Evolutionary conservation across 2,888 invertebrate genomes (phyloP), one percentile per base, ranked within the genome.

Genomic region (Camponotus fellah): DNA sequence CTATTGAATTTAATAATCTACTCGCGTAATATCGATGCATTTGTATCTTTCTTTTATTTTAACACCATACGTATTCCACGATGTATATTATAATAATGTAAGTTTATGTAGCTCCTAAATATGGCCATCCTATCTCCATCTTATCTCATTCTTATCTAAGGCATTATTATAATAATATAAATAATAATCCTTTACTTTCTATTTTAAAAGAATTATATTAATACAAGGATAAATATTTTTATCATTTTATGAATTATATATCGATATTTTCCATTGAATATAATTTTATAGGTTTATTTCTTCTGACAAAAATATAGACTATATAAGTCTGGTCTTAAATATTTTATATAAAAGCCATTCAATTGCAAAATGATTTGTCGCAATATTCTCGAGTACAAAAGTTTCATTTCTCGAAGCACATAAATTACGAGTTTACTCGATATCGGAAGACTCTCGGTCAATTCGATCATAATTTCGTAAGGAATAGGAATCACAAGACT

Each of bases 41-140:
- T 40, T 40, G 56, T 32, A 43, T 43, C 32, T 37, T 32, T 10
- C 32, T 79, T 79, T 34, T 58, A 79, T 68, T 79, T 79, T 68
- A 32, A 43, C n/a, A 26, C 66, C 40, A n/a, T 12, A 46, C 40
- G 12, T 53, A 53, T 53, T 76, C 37, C 26, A n/a, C 37, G n/a
- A 77, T 21, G 40, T 21, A 66, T 56, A 40, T 26, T 76, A 37
- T 8, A 37, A 26, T 60, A 43, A 74, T 62, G 37, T 37, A 37
- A 37, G 6, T 37, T 12, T 53, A 4, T 46, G 49, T 10, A 3
- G 3, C 26, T 56, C 26, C 12, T n/a, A 40, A 17, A 53, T 65
- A 21, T n/a, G 3, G 21, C 4, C 17, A 65, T 14, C 49, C 14
- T 12, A 32, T 43, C 34, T 34, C 4, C 17, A 65, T 14, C 49